Base-by-base conservation (phyloP, 2,888 invertebrate genomes). In the Sinodicranocentrus sp. region DNA sequence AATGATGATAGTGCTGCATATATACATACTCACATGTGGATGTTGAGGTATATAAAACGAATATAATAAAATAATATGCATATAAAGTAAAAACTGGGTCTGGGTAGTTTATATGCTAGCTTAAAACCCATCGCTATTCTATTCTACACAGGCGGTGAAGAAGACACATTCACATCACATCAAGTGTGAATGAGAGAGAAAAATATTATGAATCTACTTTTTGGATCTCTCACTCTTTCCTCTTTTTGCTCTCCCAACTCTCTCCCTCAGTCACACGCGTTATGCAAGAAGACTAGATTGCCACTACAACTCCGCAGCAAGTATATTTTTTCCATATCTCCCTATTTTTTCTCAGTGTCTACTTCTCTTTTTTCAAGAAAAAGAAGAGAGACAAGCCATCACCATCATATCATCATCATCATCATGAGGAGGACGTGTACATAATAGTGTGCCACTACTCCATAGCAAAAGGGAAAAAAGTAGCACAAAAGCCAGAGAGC, bases 401-500 rank as follows among this genome's bases (percentile, higher is more conserved):
- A 75, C 52, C 63, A 63, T 63, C 43, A 63, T 63, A 28, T 63
- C 39, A 15, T 71, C 54, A 25, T 67, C 23, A 3, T 65, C 39
- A 23, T 21, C 28, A 44, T 23, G 43, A 28, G n/a, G 17, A 63
- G n/a, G 63, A 63, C 63, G 57, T 57, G 21, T 57, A 25, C 57
- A 48, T 48, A 48, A 48, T 48, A n/a, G 48, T 48, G 48, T 48
- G 48, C 48, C 10, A n/a, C 48, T 48, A n/a, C 48, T 48, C 17
- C 26, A 43, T n/a, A 25, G n/a, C n/a, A 39, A 28, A 72, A 63
- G 59, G 26, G 25, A 63, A 75, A 75, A 33, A 75, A 75, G 75
- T 75, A 75, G 75, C 75, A 75, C 75, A 75, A 75, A 75, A 75
- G 72, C 59, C 59, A 72, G 75, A 54, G 54, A 19, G 54, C 5